Evolutionary conservation across 2,888 invertebrate genomes (phyloP), one percentile per base, ranked within the genome.

Genomic region (Tyria jacobaeae): DNA sequence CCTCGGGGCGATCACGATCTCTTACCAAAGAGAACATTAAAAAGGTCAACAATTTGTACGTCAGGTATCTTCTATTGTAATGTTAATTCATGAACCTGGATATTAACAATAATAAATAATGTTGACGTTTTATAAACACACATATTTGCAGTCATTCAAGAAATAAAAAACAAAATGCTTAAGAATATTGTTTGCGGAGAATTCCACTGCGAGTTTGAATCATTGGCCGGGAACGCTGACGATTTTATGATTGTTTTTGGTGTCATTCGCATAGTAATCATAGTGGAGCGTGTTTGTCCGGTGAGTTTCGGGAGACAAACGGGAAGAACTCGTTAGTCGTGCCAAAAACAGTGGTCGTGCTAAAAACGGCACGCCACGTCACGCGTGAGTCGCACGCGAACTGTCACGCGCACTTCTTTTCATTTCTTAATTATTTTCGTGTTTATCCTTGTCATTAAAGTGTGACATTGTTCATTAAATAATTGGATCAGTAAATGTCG

Each of bases 351-450:
- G 84, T 86, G 85, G 78, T 78, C 81, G 84, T 68, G 85, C 91
- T 91, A 92, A 92, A 91, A 84, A 79, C 77, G 88, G 89, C 82
- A 66, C 64, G 86, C 81, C 88, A 86, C 90, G 89, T 89, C 91
- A 90, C 82, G 76, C 80, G 61, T 72, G 66, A 71, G 71, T 64
- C 68, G 62, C 75, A 74, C 76, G 77, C 79, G 71, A 73, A 79
- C 80, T 87, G 88, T 84, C 86, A 81, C 81, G 74, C 65, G 52
- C 65, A 64, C 75, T 70, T 74, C 64, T 76, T 70, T 69, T 70
- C 68, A 73, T 79, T 76, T 75, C 70, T 71, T 78, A 80, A 83
- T 81, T 81, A 78, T 76, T 70, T 64, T 50, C 35, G 57, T 73
- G 68, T 75, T 76, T 68, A 70, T 68, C 69, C 68, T 73, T 73